phyloP scores from a whole-genome alignment of 2,888 invertebrate genomes.

The Abrostola tripartita region DNA sequence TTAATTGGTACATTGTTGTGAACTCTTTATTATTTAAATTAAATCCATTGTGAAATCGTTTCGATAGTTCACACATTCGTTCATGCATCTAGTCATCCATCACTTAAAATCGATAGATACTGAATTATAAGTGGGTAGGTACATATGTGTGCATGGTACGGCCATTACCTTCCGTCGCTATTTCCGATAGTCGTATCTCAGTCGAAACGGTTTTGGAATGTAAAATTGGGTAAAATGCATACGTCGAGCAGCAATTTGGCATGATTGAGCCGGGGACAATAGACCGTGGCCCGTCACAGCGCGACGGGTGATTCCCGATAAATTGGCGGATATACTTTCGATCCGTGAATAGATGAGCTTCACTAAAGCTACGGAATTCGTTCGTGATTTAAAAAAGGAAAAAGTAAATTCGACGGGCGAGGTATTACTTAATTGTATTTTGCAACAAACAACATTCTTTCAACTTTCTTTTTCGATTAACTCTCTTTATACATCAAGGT shows the following conservation, averaged over 20 bases:
- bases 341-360: constrained; percentile 58
- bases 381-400: constrained; percentile 51
- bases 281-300: constrained; percentile 54
- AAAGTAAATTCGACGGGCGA: constrained; percentile 10
- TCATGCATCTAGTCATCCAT: constrained; percentile 45
- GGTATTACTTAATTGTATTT: background rate
- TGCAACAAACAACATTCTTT: constrained; percentile 26
- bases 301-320: constrained; percentile 57
- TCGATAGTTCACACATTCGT: constrained; percentile 39
- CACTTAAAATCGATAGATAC: constrained; percentile 43
- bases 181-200: constrained; percentile 64
- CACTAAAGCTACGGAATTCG: constrained; percentile 54
- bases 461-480: constrained; percentile 34
- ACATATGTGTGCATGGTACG: constrained; percentile 32
- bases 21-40: constrained; percentile 52
- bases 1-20: constrained; percentile 49
- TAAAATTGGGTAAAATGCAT: constrained; percentile 79
- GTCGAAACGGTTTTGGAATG: constrained; percentile 63
- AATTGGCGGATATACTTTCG: constrained; percentile 65
- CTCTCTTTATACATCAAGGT: background rate
- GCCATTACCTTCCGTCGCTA: constrained; percentile 55
- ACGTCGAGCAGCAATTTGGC: constrained; percentile 73
- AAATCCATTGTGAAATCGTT: constrained; percentile 56
- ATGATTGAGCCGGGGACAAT: constrained; percentile 76
- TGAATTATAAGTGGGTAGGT: constrained; percentile 43